phyloP scores from a whole-genome alignment of 2,888 invertebrate species.

The Drosophila kambysellisi region DNA sequence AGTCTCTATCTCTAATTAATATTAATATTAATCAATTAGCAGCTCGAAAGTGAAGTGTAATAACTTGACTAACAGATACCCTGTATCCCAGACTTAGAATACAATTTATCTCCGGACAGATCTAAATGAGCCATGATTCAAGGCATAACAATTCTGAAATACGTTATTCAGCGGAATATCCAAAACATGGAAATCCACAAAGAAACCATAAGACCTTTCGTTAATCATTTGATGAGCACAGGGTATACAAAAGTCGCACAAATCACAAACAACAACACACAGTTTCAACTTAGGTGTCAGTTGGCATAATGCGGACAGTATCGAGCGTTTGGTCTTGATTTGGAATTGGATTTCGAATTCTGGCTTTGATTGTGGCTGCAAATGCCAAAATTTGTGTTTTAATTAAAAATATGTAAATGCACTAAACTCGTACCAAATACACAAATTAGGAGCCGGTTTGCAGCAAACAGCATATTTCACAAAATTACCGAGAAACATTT shows the following conservation, averaged over 20 bases:
- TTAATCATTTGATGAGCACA: not conserved
- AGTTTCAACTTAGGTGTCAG: not conserved
- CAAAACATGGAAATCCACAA: not conserved
- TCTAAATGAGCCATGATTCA: not conserved
- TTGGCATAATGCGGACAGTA: not conserved
- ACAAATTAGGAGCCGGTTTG: conserved; percentile 36
- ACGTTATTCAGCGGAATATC: not conserved
- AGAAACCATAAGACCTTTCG: not conserved
- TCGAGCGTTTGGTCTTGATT: conserved; percentile 17
- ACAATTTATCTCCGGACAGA: no score
- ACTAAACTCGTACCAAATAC: conserved; percentile 57
- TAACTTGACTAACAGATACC: not conserved
- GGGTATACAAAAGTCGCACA: not conserved
- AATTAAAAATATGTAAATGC: conserved; percentile 78
- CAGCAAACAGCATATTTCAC: conserved; percentile 67
- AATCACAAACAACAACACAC: conserved; percentile 8
- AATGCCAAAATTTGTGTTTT: conserved; percentile 71
- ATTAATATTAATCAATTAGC: no score
- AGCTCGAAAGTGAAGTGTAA: not conserved
- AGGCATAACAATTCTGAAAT: not conserved
- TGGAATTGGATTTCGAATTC: conserved; percentile 26
- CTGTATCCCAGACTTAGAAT: not conserved
- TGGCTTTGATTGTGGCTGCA: conserved; percentile 13
- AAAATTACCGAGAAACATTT: conserved; percentile 57
- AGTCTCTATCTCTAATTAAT: no score